A percentile compares a stretch with the other conserved stretches of the same genome.
phyloP scores from a whole-genome alignment of 2,888 invertebrate genomes.

The Onchidella celtica region DNA sequence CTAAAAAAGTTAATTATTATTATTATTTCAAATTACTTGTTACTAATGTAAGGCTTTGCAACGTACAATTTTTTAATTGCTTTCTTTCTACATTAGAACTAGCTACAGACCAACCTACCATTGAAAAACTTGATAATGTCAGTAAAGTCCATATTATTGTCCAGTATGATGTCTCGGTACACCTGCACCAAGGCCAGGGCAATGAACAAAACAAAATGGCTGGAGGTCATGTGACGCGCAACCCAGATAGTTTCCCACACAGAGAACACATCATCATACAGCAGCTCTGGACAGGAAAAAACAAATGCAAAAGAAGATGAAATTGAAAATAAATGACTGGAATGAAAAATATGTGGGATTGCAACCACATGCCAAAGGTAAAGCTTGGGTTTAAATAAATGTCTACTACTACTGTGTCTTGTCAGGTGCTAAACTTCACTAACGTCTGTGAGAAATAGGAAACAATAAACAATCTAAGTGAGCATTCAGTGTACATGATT shows the following conservation, averaged over 20 bases:
- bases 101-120: constrained; percentile 84
- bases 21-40: no score
- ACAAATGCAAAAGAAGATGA: background rate
- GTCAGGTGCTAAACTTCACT: no score
- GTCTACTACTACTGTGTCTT: no score
- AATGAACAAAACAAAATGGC: constrained; percentile 95
- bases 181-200: constrained; percentile 94
- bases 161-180: constrained; percentile 95
- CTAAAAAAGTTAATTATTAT: no score
- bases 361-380: background rate
- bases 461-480: no score
- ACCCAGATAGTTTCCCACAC: constrained; percentile 99
- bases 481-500: no score
- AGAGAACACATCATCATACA: constrained; percentile 94
- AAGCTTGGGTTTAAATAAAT: no score
- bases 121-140: constrained; percentile 99
- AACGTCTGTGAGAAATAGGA: no score
- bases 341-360: background rate
- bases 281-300: constrained; percentile 84
- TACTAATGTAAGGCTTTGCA: no score
- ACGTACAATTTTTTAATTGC: no score
- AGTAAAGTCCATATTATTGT: constrained; percentile 98
- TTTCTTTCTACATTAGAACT: no score
- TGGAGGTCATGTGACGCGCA: constrained; percentile 91
- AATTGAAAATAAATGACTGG: background rate